Evolutionary conservation across 2,888 invertebrate genomes (phyloP).

Genomic region (Mythimna impura): DNA sequence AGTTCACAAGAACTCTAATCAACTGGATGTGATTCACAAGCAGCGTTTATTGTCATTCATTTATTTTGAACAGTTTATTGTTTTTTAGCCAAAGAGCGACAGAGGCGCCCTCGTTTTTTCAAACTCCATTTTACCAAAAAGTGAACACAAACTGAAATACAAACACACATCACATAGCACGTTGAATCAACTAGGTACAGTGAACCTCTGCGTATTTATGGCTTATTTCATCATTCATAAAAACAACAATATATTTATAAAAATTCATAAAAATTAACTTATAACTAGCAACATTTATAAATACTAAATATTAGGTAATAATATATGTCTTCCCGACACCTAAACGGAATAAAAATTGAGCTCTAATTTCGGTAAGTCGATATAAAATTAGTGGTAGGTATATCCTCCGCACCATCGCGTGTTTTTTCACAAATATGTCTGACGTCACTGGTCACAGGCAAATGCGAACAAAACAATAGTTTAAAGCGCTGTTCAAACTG

Average conservation of each 20-base stretch:
- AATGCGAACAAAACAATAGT: constrained; percentile 16
- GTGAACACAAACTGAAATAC: background rate
- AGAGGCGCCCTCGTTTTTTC: background rate
- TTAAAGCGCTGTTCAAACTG: background rate
- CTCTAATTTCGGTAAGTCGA: constrained; percentile 53
- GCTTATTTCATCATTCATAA: background rate
- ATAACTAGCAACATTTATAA: constrained; percentile 56
- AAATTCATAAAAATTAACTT: background rate
- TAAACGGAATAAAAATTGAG: constrained; percentile 65
- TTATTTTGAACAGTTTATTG: background rate
- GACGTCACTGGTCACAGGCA: constrained; percentile 12
- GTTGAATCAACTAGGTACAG: background rate
- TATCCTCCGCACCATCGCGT: constrained; percentile 15
- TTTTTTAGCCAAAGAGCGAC: background rate
- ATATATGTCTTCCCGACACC: constrained; percentile 31
- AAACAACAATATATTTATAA: background rate
- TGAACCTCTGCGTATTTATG: background rate
- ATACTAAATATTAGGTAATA: constrained; percentile 20
- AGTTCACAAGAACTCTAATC: background rate
- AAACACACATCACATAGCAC: background rate
- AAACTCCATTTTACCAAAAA: background rate
- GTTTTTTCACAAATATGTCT: constrained; percentile 17
- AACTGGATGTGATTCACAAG: background rate
- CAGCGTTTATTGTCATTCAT: background rate
- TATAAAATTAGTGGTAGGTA: constrained; percentile 39